Base-by-base conservation (phyloP, 2,888 invertebrate species). In the Amblyteles armatorius region DNA sequence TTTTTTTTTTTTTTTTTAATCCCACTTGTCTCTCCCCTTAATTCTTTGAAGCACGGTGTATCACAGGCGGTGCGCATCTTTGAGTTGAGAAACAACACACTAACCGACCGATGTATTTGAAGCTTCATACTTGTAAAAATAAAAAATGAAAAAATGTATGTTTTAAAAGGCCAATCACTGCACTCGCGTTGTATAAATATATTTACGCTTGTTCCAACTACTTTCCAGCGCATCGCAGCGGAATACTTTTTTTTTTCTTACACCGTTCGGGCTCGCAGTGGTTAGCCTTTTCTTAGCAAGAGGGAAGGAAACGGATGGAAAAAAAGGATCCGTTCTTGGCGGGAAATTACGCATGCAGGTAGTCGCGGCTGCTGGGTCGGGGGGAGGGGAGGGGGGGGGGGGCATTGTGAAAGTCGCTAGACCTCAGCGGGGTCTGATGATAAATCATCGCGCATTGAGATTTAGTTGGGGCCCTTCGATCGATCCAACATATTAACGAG, bases 381-480 rank as follows among this genome's bases (percentile, higher is more conserved):
- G 36, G 69, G 69, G 50, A 3, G 26, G 26, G 26, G 22, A 1
- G 22, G 22, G 22, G 40, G 36, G 22, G 40, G 36, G 69, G 69
- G 50, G 87, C 86, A 91, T 91, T 91, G 92, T 91, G 87, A 86
- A 87, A 79, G 85, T 82, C 88, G 89, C 65, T 87, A 89, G 88
- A 90, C 90, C 91, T 90, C 90, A 90, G 90, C 92, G 89, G 91
- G 92, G 88, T 90, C 90, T 91, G 90, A 92, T 93, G 93, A 93
- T 93, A 93, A 93, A 93, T 93, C 92, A 92, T 92, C 89, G 88
- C 89, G 87, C 91, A 92, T 92, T 92, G 90, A 91, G 90, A 91
- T 90, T 91, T 91, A 63, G 67, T 90, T 86, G 87, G 88, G 82
- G 85, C 79, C 72, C 77, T 73, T 52, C 72, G 73, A 80, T 85